Base-by-base conservation (phyloP, 2,888 invertebrate genomes). In the Achlya flavicornis region DNA sequence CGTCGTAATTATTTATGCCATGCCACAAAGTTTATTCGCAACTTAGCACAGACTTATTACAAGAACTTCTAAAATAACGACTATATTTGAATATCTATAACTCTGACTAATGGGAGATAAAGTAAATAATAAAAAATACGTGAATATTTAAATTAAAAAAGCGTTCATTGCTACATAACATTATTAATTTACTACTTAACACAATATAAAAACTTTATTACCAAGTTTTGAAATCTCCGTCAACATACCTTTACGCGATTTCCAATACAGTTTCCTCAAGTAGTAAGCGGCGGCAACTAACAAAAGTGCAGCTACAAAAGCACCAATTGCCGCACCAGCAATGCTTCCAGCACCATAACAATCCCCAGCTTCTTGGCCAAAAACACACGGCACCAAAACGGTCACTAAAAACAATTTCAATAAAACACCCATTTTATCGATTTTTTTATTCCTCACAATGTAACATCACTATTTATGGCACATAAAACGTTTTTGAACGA, bases 291-390 rank as follows among this genome's bases (percentile, higher is more conserved):
- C 91, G 63, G 92, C 95, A 48, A 95, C 91, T 65, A 96, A 87
- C 64, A 96, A 84, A 65, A 95, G 88, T 73, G 96, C 96, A 73
- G 95, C 95, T 74, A 96, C 82, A 83, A 96, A 95, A 74, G 96
- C 96, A 77, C 96, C 95, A 75, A 96, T 94, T 68, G 96, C 96
- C 72, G 96, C 95, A 66, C 96, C 95, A 66, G 96, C 96, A 68
- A 97, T 94, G 83, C 96, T 96, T 72, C 96, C 96, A 78, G 95
- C 94, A 76, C 95, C 95, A 89, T 95, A 96, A 88, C 96, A 96
- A 79, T 87, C 85, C 67, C 81, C 86, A 77, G 85, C 86, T 81
- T 90, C 90, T 84, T 93, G 92, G 75, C 90, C 91, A 76, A 89
- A 88, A 82, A 88, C 92, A 88, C 89, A 83, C 78, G 90, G 89